Evolutionary conservation across 2,797 vertebrate genomes (phyloP), one percentile per base, ranked within the genome.

Genomic region (Danio kyathit): DNA sequence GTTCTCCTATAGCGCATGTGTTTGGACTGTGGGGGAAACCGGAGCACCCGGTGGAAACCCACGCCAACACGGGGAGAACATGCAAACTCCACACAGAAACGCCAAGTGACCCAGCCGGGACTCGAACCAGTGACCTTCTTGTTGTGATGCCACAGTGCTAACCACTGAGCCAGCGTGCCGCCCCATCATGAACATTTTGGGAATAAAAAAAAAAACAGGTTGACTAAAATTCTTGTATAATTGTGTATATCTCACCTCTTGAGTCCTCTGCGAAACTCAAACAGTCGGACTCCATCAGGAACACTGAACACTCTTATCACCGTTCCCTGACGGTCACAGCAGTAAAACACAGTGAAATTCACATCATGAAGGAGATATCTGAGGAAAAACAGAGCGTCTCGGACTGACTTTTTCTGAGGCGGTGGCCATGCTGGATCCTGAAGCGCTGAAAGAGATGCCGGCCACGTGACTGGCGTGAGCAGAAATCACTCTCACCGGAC

Each of bases 261-360:
- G 97, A 98, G 96, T 83, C 97, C 96, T 88, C 97, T 91, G 60
- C 97, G 95, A 86, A 98, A 98, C 89, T 98, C 97, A 67, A 95
- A 97, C 65, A 98, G 93, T 69, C 95, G 96, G 78, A 93, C 93
- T 71, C 97, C 97, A 0, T 97, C 96, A 3, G 97, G 97, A 81
- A 96, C 85, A 59, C 96, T 96, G 91, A 98, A 98, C 40, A 98
- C 97, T 72, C 97, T 93, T 82, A 98, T 97, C 82, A 98, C 97
- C 0, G 97, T 98, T 84, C 97, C 97, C 97, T 98, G 88, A 29
- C 29, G 86, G 83, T 88, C 3, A 74, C 83, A 75, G 76, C 78
- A 57, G 21, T 17, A 40, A 1, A n/a, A 43, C 17, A 29, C 6
- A 7, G 2, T 38, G 21, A 69, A 5, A 5, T 73, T n/a, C 40